These are phyloP conservation scores for Turnix velox DNA, from an alignment of 2,113 vertebrate species.

Conservation along the genomic window DNA sequence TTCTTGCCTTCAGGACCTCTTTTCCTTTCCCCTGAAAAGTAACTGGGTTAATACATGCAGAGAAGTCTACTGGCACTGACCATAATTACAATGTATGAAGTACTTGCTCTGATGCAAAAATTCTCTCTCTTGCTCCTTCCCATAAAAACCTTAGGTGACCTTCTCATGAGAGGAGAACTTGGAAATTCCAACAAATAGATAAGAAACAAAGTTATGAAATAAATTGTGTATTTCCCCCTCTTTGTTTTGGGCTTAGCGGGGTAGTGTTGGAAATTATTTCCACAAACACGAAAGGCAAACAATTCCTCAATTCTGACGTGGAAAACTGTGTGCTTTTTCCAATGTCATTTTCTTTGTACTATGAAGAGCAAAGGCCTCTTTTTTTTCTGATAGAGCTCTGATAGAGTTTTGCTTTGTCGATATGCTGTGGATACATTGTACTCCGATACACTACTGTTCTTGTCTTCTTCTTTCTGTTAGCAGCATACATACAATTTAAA, in stretches of 20 bases:
- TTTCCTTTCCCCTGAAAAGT: not conserved
- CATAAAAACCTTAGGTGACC: not conserved
- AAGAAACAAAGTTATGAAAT: not conserved
- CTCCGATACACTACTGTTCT: not conserved
- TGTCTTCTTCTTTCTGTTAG: not conserved
- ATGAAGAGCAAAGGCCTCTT: not conserved
- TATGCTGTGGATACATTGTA: not conserved
- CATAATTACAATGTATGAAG: not conserved
- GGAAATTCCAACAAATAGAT: not conserved
- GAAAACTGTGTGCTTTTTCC: not conserved
- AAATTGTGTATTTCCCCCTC: fast-evolving
- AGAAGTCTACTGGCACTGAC: not conserved
- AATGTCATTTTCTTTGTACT: not conserved
- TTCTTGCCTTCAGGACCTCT: not conserved
- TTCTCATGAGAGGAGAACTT: not conserved
- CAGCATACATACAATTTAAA: not conserved
- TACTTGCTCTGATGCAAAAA: not conserved
- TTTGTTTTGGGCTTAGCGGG: not conserved
- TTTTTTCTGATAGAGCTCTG: not conserved
- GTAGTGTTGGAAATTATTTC: not conserved
- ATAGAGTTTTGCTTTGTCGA: not conserved
- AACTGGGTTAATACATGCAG: not conserved
- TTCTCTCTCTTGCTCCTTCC: not conserved
- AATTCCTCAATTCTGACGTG: not conserved
- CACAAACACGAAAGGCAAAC: not conserved